phyloP scores from a whole-genome alignment of 2,113 vertebrate genomes.

The Sclerurus mexicanus region DNA sequence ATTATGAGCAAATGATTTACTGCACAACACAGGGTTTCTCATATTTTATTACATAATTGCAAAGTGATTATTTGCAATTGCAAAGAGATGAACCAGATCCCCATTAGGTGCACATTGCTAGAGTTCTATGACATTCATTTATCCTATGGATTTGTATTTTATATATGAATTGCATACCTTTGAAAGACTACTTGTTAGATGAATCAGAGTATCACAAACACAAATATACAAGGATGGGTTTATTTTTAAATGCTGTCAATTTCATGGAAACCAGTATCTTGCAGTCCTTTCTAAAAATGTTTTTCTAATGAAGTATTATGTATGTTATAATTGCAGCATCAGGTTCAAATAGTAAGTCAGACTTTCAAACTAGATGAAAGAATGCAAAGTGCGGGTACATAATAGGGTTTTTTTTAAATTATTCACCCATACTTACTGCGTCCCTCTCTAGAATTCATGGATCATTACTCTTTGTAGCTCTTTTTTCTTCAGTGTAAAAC shows the following conservation, averaged over 20 bases:
- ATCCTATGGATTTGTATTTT: not conserved
- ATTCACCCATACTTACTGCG: slow-evolving; percentile 21
- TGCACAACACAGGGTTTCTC: not conserved
- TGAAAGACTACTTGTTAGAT: not conserved
- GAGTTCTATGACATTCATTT: not conserved
- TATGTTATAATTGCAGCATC: not conserved
- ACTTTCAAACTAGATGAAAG: slow-evolving; percentile 19
- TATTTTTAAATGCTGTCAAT: not conserved
- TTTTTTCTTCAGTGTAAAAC: slow-evolving; percentile 49
- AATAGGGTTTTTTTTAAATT: not conserved
- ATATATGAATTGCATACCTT: not conserved
- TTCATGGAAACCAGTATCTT: not conserved
- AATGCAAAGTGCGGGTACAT: not conserved
- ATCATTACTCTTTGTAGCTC: slow-evolving; percentile 63
- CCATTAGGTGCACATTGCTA: not conserved
- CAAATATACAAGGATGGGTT: not conserved
- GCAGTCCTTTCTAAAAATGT: not conserved
- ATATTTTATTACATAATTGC: not conserved
- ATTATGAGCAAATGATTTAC: not conserved
- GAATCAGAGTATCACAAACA: not conserved
- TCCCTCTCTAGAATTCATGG: slow-evolving; percentile 38
- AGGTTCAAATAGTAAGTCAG: not conserved
- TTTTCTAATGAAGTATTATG: not conserved
- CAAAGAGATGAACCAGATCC: not conserved
- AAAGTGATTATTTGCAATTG: not conserved